Evolutionary conservation across 1,140 invertebrate species (phyloP), one percentile per base, ranked within the genome.

Genomic region (Drosophila takahashii): DNA sequence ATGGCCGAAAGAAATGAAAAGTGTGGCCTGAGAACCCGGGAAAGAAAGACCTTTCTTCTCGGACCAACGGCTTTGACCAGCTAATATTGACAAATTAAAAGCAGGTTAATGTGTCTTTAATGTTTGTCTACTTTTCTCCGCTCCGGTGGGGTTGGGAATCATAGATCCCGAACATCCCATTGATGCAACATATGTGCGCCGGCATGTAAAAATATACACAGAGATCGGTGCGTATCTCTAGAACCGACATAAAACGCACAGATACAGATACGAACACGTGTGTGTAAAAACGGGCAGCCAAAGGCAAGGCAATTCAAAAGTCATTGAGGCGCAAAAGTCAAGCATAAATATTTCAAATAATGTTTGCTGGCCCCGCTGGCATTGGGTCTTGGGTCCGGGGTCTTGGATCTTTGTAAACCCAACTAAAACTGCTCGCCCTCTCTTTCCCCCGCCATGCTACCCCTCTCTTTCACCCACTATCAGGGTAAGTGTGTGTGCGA

Each of bases 301-400:
- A 89, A 89, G 85, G 85, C 84, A 89, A 86, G 84, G 84, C 84
- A 89, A 89, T 89, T 89, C 84, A 89, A 89, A 89, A 89, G 84
- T 89, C 84, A 89, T 89, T 89, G 84, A 89, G 84, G 84, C 84
- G 85, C 84, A 89, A 89, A 89, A 89, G 84, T 89, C 85, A 89
- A 84, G 84, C 84, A 89, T 89, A 89, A 89, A 90, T 90, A 89
- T 87, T 87, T 87, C 66, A 87, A 89, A 87, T 79, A 89, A 77
- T 89, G 84, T 89, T 87, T 89, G 84, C 66, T 87, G 84, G 84
- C 84, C 79, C 84, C 84, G 79, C 77, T 84, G 64, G 69, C 57
- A 71, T 62, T 81, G 81, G 81, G 77, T 73, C 77, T 67, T 62
- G 77, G 58, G 50, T 78, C 70, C 70, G 9, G 44, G 57, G 58